These are phyloP conservation scores for Acanthococcus lagerstroemiae DNA, from an alignment of 2,888 invertebrate genomes.

Conservation along the genomic window DNA sequence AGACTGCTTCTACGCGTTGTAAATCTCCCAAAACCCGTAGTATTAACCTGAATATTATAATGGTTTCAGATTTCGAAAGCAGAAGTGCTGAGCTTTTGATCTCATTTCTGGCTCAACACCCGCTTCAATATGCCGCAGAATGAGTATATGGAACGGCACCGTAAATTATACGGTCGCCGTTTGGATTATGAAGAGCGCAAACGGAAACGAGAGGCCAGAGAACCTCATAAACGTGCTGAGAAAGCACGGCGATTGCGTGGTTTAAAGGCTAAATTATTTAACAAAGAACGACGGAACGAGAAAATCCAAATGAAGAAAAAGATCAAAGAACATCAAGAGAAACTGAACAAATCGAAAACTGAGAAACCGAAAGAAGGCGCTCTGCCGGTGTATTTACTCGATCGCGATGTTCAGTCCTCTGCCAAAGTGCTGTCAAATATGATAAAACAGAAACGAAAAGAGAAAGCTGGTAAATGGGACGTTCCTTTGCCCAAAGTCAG, in stretches of 20 bases:
- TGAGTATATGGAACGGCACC: slow-evolving; percentile 97
- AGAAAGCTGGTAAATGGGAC: slow-evolving; percentile 99
- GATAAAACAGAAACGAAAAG: slow-evolving; percentile 99
- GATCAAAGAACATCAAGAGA: slow-evolving; percentile 93
- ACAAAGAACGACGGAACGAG: slow-evolving; percentile 91
- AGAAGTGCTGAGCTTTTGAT: too few relatives aligned
- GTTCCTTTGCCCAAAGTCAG: slow-evolving; percentile 97
- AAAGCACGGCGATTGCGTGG: slow-evolving; percentile 87
- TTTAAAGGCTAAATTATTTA: slow-evolving; percentile 93
- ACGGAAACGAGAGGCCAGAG: slow-evolving; percentile 88
- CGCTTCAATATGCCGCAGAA: slow-evolving; percentile 82
- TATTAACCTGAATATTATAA: too few relatives aligned
- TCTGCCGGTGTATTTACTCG: slow-evolving; percentile 89
- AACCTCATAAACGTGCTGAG: slow-evolving; percentile 81
- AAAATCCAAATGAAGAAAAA: slow-evolving; percentile 99
- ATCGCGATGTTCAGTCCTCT: slow-evolving; percentile 85
- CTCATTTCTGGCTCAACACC: too few relatives aligned
- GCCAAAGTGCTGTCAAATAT: slow-evolving; percentile 96
- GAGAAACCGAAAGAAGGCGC: slow-evolving; percentile 82
- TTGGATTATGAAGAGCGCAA: slow-evolving; percentile 96
- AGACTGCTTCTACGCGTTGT: neutral
- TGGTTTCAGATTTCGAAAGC: neutral
- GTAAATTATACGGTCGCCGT: slow-evolving; percentile 89
- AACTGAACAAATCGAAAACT: slow-evolving; percentile 67
- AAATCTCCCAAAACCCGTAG: neutral